Percentiles rank a stretch among this genome's conserved stretches.
Conservation (phyloP, 2,113 vertebrate species). For the Chaetorhynchus papuensis region DNA sequence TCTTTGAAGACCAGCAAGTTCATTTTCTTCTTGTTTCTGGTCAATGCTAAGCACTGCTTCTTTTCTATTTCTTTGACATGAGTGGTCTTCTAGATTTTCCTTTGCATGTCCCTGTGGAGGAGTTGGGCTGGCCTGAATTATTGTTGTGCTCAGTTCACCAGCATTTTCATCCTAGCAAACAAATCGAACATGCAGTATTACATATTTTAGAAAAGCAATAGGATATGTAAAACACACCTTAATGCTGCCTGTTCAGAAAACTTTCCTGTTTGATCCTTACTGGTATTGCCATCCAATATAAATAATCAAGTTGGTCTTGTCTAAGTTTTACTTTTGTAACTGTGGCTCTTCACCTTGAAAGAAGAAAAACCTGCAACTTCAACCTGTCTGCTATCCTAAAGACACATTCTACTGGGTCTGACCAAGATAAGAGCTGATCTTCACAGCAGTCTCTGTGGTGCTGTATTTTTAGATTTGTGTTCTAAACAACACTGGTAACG, state of each 20-base stretch:
- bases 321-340: not conserved
- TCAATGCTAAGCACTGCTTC: not conserved
- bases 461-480: not conserved
- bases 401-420: not conserved
- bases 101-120: constrained; percentile 65
- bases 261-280: not conserved
- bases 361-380: not conserved
- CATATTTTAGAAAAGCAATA: not conserved
- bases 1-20: constrained; percentile 45
- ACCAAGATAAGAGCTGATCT: not conserved
- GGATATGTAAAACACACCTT: not conserved
- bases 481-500: not conserved
- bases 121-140: constrained; percentile 84
- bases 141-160: constrained; percentile 87
- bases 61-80: not conserved
- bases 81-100: not conserved
- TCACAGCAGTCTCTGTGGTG: not conserved
- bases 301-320: not conserved
- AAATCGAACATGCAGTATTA: not conserved
- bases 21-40: constrained; percentile 15
- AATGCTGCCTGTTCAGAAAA: not conserved
- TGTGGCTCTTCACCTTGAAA: not conserved
- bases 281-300: not conserved
- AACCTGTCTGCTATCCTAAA: not conserved
- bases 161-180: constrained; percentile 73